Percentiles rank a stretch among this genome's conserved stretches.
Conservation (phyloP, 2,888 invertebrate species). For the Macrophya alboannulata region DNA sequence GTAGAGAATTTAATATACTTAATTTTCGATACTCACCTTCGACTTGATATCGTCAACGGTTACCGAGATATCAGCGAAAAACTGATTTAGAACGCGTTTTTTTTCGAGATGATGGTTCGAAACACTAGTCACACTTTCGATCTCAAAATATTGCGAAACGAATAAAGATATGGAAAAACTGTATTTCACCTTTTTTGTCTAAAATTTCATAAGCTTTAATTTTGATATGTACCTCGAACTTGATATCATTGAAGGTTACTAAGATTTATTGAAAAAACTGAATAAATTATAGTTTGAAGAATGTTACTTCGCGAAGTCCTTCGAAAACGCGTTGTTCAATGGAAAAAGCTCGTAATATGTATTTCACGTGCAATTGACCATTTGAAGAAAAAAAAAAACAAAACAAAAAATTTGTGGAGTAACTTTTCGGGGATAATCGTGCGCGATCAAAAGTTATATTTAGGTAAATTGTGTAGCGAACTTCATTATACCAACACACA, state of each 20-base stretch:
- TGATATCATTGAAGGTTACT: neutral
- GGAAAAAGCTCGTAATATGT: neutral
- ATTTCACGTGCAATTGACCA: neutral
- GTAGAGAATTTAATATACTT: neutral
- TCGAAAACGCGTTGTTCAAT: neutral
- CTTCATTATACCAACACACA: neutral
- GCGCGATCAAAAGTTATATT: constrained; percentile 43
- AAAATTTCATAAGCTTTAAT: neutral
- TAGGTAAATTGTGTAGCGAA: constrained; percentile 41
- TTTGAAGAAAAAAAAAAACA: neutral
- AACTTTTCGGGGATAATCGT: constrained; percentile 1
- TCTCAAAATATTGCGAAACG: neutral
- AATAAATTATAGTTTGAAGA: neutral
- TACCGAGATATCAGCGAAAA: neutral
- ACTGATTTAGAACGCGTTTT: neutral
- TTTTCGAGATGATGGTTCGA: neutral
- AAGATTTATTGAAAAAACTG: neutral
- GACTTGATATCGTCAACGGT: neutral
- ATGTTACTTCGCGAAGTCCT: too few relatives aligned
- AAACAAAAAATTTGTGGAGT: neutral
- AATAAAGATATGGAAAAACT: neutral
- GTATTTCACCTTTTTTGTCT: neutral
- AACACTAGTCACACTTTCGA: neutral
- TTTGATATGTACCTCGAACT: neutral
- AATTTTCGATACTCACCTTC: neutral